These are phyloP conservation scores for Cotesia vestalis DNA, from an alignment of 1,140 invertebrate species.

Conservation along the genomic window DNA sequence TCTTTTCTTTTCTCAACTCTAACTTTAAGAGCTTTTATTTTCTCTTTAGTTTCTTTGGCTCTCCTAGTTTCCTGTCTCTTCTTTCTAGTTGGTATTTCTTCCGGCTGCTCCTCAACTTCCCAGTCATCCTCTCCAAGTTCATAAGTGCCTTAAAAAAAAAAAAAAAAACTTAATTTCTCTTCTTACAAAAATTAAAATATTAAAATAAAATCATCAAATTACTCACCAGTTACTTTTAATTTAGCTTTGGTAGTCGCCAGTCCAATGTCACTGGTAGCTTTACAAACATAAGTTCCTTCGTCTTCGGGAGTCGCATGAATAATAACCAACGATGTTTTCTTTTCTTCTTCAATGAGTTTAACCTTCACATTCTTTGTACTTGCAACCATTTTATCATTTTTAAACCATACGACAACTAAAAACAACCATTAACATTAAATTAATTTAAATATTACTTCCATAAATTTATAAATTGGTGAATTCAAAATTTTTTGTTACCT, in stretches of 20 bases:
- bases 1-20: slow-evolving; percentile 65
- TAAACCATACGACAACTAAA: slow-evolving; percentile 88
- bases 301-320: slow-evolving; percentile 74
- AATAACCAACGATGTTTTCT: slow-evolving; percentile 78
- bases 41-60: slow-evolving; percentile 69
- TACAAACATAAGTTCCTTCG: slow-evolving; percentile 87
- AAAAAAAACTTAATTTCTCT: background rate
- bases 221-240: slow-evolving; percentile 73
- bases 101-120: slow-evolving; percentile 57
- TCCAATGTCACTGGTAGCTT: slow-evolving; percentile 83
- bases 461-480: background rate
- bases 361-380: slow-evolving; percentile 77
- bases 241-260: slow-evolving; percentile 82
- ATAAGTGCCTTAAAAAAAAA: slow-evolving; percentile 32
- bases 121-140: slow-evolving; percentile 38
- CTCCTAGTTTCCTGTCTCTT: slow-evolving; percentile 63
- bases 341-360: slow-evolving; percentile 73
- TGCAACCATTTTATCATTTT: slow-evolving; percentile 81
- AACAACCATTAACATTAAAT: slow-evolving; percentile 19
- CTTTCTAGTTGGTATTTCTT: slow-evolving; percentile 55
- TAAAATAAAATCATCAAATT: slow-evolving; percentile 7
- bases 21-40: slow-evolving; percentile 66
- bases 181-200: background rate
- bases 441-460: background rate
- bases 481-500: slow-evolving; percentile 67